Evolutionary conservation across 2,888 invertebrate species (phyloP).

Genomic region (Caenorhabditis angaria): DNA sequence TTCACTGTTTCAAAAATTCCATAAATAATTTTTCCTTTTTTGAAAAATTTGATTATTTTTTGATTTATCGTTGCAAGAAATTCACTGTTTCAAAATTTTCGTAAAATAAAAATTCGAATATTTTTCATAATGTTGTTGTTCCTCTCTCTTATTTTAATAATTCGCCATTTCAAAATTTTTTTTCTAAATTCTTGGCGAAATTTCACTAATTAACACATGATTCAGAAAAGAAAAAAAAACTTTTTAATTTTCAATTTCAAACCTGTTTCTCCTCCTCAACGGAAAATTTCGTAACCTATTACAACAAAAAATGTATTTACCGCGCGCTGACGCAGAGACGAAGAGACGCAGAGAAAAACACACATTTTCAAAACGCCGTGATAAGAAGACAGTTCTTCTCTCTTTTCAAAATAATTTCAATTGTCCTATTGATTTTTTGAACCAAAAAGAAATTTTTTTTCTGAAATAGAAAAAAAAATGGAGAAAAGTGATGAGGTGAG

Average conservation of each 20-base stretch:
- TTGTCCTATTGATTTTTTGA: background rate
- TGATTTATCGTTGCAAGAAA: no score
- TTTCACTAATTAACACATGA: no score
- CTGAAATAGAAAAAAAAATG: background rate
- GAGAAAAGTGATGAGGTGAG: background rate
- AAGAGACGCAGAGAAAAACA: background rate
- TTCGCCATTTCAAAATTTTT: no score
- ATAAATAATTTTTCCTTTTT: no score
- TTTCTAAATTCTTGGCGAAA: no score
- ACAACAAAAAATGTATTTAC: background rate
- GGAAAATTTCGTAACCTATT: slow-evolving; percentile 1
- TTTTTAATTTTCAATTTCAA: slow-evolving; percentile 1
- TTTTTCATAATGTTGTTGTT: no score
- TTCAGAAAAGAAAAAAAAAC: background rate
- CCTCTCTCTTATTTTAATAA: no score
- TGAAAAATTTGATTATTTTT: no score
- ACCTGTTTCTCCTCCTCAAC: background rate
- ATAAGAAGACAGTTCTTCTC: background rate
- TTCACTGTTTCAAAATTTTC: no score
- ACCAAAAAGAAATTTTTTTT: no score
- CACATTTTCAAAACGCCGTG: background rate
- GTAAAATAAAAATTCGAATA: no score
- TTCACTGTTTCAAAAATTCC: no score
- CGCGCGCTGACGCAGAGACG: background rate
- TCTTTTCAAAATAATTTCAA: background rate